These are phyloP conservation scores for Antechinus flavipes DNA, from an alignment of 2,113 vertebrate genomes.

Conservation along the genomic window DNA sequence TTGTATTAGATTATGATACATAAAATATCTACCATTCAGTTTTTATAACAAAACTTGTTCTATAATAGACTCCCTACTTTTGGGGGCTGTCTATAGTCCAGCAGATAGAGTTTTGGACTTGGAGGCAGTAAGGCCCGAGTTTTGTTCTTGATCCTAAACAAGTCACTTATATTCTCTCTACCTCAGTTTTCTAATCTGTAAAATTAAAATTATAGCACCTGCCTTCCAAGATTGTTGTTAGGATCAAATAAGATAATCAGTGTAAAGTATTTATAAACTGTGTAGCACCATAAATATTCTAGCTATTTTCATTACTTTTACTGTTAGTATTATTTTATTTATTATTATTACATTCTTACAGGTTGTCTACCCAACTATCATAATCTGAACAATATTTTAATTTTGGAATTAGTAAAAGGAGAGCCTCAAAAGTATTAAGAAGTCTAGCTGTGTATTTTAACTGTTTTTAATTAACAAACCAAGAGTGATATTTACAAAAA, in stretches of 20 bases:
- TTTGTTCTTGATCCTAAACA: background rate
- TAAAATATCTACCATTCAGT: background rate
- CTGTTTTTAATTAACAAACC: background rate
- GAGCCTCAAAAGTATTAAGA: background rate
- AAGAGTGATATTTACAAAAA: background rate
- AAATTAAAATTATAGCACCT: background rate
- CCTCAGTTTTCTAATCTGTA: background rate
- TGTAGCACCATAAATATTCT: background rate
- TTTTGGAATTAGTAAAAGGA: background rate
- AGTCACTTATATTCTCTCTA: background rate
- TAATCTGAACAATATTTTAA: background rate
- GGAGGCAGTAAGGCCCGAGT: background rate
- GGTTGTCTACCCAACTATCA: background rate
- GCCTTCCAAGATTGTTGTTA: background rate
- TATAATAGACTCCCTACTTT: background rate
- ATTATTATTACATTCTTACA: background rate
- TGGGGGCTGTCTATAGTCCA: too few relatives aligned
- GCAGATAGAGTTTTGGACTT: background rate
- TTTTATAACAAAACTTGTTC: background rate
- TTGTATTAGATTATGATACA: background rate
- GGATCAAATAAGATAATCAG: background rate
- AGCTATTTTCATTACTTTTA: background rate
- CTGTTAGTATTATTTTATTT: background rate
- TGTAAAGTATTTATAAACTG: background rate
- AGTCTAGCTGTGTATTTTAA: background rate